Conservation (phyloP, 1,140 invertebrate genomes). For the Stegodyphus dumicola region DNA sequence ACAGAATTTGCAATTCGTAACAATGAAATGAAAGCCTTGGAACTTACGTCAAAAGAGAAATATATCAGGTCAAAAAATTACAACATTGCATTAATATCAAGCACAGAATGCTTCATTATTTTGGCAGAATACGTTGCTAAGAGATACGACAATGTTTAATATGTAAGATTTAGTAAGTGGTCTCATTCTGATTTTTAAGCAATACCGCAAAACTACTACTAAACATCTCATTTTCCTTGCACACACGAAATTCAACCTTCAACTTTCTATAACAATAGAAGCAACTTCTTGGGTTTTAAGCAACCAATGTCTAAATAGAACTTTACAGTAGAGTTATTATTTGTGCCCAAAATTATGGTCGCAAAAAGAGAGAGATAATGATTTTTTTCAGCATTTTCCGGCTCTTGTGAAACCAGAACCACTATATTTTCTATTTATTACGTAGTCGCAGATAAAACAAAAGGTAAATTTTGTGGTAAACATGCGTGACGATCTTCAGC, state of each 20-base stretch:
- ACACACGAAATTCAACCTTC: constrained; percentile 49
- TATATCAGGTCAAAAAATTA: too few species aligned
- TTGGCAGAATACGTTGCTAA: too few species aligned
- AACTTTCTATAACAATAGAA: constrained; percentile 33
- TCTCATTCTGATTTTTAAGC: too few species aligned
- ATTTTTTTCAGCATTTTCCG: constrained; percentile 52
- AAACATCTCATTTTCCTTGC: neutral
- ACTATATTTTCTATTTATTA: constrained; percentile 12
- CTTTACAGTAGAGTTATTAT: constrained; percentile 39
- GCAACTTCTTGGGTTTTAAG: neutral
- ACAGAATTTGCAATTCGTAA: too few species aligned
- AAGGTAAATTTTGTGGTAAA: constrained; percentile 50
- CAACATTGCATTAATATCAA: too few species aligned
- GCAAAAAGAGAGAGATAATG: constrained; percentile 44
- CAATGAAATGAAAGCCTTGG: too few species aligned
- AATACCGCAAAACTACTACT: too few species aligned
- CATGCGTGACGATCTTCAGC: constrained; percentile 40
- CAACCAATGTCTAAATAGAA: constrained; percentile 29
- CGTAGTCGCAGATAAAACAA: constrained; percentile 39
- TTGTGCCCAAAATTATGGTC: constrained; percentile 38
- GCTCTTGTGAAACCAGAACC: constrained; percentile 42
- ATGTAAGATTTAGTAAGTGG: too few species aligned
- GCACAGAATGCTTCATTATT: too few species aligned
- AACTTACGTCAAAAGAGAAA: too few species aligned
- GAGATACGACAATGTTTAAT: too few species aligned